These are phyloP conservation scores for Epizoanthus scotinus DNA, from an alignment of 92 coral and sea anemone species.

Conservation along the genomic window DNA sequence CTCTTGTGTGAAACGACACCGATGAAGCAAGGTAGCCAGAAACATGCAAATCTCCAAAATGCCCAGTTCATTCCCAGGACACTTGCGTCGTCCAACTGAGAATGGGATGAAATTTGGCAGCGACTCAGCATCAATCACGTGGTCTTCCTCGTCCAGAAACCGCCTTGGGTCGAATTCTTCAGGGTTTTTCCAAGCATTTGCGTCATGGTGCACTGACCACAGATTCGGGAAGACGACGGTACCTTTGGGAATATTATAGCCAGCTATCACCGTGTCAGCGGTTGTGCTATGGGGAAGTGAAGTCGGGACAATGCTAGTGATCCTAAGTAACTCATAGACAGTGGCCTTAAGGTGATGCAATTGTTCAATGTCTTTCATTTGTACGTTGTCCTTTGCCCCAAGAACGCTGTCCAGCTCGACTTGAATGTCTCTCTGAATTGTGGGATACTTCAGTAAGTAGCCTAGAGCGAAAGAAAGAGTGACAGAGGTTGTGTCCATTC, in stretches of 20 bases:
- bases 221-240: conserved; percentile 70
- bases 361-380: conserved; percentile 5
- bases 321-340: conserved; percentile 22
- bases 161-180: conserved; percentile 72
- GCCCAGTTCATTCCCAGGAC: conserved; percentile 23
- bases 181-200: conserved; percentile 67
- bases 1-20: conserved; percentile 16
- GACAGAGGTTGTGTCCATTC: conserved; percentile 24
- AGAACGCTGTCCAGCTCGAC: conserved; percentile 25
- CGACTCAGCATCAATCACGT: not conserved
- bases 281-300: conserved; percentile 40
- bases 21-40: conserved; percentile 7
- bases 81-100: conserved; percentile 38
- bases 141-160: conserved; percentile 60
- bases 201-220: conserved; percentile 74
- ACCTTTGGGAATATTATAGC: conserved; percentile 26
- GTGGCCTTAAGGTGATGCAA: conserved; percentile 21
- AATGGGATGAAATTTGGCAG: conserved; percentile 27
- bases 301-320: conserved; percentile 22
- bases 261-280: conserved; percentile 30
- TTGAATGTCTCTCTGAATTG: conserved; percentile 13
- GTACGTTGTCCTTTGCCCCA: not conserved
- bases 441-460: conserved; percentile 28
- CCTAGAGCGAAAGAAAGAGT: conserved; percentile 24
- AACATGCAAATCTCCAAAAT: conserved; percentile 24